phyloP scores from a whole-genome alignment of 2,113 vertebrate species.

The Numida meleagris region DNA sequence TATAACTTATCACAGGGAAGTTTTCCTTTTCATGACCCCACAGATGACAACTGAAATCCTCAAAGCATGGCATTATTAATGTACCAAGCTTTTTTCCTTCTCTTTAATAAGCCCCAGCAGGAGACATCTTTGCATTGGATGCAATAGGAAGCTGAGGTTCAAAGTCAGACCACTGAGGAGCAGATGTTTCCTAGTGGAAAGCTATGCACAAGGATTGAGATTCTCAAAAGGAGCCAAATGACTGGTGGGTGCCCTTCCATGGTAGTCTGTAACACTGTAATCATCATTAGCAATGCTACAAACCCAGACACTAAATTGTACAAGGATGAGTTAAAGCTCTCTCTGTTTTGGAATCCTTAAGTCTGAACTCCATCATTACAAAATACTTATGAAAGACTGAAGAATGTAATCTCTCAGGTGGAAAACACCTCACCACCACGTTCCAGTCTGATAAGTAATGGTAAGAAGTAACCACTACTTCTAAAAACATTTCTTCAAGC shows the following conservation, averaged over 20 bases:
- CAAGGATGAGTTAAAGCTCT: slow-evolving; percentile 25
- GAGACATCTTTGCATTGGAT: slow-evolving; percentile 21
- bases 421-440: not conserved
- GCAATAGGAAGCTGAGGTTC: slow-evolving; percentile 24
- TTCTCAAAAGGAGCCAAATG: not conserved
- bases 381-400: not conserved
- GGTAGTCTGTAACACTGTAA: not conserved
- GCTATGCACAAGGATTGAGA: not conserved
- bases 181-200: slow-evolving; percentile 54
- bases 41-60: slow-evolving; percentile 36
- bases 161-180: slow-evolving; percentile 17
- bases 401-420: slow-evolving; percentile 15
- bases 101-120: slow-evolving; percentile 42
- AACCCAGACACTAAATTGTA: not conserved
- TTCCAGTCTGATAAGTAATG: slow-evolving; percentile 21
- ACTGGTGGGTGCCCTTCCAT: not conserved
- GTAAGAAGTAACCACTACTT: not conserved
- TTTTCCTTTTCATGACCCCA: slow-evolving; percentile 28
- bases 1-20: not conserved
- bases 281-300: slow-evolving; percentile 42
- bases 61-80: slow-evolving; percentile 41
- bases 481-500: not conserved
- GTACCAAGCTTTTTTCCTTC: not conserved
- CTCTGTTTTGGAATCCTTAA: slow-evolving; percentile 13
- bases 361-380: not conserved